These are phyloP conservation scores for Druceiella hillmani DNA, from an alignment of 2,888 invertebrate species.

Conservation along the genomic window DNA sequence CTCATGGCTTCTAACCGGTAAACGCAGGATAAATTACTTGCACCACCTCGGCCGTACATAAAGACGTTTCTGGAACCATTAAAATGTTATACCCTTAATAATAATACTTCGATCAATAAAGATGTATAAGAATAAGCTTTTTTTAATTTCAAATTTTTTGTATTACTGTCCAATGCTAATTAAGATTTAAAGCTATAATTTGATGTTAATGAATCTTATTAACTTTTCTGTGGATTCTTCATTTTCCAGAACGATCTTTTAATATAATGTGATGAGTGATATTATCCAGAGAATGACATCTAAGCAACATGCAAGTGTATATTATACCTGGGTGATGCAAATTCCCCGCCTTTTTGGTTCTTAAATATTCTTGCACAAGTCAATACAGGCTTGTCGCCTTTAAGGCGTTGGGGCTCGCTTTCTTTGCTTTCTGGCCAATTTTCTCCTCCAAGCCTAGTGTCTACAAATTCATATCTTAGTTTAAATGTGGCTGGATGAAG, in stretches of 20 bases:
- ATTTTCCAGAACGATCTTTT: no score
- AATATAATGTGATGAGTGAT: no score
- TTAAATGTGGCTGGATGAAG: constrained; percentile 71
- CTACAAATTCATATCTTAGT: constrained; percentile 77
- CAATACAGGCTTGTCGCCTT: constrained; percentile 30
- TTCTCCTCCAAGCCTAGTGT: constrained; percentile 70
- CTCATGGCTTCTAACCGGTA: constrained; percentile 68
- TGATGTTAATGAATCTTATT: no score
- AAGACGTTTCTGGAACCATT: constrained; percentile 58
- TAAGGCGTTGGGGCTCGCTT: constrained; percentile 52
- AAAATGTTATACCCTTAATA: no score
- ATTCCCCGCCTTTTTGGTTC: constrained; percentile 56
- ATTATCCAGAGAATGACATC: no score
- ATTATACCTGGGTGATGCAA: constrained; percentile 53
- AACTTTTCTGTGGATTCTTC: no score
- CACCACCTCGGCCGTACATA: constrained; percentile 79
- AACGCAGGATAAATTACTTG: constrained; percentile 67
- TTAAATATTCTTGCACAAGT: constrained; percentile 59
- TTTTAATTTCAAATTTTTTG: no score
- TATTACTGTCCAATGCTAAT: no score
- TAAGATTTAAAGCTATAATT: no score
- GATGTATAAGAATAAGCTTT: no score
- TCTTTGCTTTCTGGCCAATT: constrained; percentile 48
- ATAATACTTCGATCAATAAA: no score
- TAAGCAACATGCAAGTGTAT: no score